phyloP scores from a whole-genome alignment of 2,888 invertebrate species.

The Cloeon dipterum region DNA sequence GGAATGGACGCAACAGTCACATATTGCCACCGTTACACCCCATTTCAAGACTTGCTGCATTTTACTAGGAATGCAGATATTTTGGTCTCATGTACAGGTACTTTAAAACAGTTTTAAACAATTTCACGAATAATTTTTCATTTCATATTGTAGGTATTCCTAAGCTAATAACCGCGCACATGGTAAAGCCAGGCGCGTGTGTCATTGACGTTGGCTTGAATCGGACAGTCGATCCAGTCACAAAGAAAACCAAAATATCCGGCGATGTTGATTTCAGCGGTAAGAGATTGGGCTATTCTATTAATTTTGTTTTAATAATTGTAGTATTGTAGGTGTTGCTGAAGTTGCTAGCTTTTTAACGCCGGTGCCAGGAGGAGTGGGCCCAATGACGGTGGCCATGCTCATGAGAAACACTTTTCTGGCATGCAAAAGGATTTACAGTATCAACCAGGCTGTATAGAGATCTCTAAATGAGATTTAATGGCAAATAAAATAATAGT shows the following conservation, averaged over 20 bases:
- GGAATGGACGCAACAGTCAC: slow-evolving; percentile 75
- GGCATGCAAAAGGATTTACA: too few species aligned
- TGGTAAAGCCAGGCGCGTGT: slow-evolving; percentile 74
- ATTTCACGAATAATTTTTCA: too few species aligned
- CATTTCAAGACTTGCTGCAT: slow-evolving; percentile 42
- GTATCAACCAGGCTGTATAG: too few species aligned
- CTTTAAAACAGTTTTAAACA: slow-evolving; percentile 10
- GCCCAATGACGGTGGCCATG: slow-evolving; percentile 89
- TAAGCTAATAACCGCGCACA: slow-evolving; percentile 49
- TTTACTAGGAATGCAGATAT: slow-evolving; percentile 55
- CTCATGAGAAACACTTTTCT: slow-evolving; percentile 70
- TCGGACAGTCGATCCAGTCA: slow-evolving; percentile 28
- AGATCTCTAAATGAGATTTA: too few species aligned
- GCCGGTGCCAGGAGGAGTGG: slow-evolving; percentile 81
- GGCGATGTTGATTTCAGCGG: slow-evolving; percentile 80
- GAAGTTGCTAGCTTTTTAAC: slow-evolving; percentile 66
- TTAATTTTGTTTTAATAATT: background rate
- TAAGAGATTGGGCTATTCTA: slow-evolving; percentile 14
- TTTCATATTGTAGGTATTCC: slow-evolving; percentile 32
- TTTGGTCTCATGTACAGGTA: slow-evolving; percentile 50
- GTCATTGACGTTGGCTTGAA: slow-evolving; percentile 79
- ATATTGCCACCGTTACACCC: slow-evolving; percentile 73
- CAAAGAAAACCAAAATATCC: slow-evolving; percentile 48
- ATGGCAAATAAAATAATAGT: too few species aligned
- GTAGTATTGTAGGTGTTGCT: slow-evolving; percentile 31